These are phyloP conservation scores for Acrocephalus kingi DNA, from an alignment of 2,113 vertebrate species.

Conservation along the genomic window DNA sequence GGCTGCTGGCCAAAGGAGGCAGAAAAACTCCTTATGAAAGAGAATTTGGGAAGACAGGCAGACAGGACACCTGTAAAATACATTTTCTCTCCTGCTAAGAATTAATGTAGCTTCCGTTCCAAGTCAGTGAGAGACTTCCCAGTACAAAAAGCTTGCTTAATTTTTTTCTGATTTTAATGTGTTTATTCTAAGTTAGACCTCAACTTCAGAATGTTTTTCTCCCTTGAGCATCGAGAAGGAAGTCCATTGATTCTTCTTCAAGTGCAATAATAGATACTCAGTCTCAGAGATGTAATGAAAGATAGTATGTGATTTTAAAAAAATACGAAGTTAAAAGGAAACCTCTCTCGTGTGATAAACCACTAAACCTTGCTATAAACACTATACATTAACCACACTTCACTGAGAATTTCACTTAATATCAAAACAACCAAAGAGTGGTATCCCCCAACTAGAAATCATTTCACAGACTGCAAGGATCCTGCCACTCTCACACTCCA, in stretches of 20 bases:
- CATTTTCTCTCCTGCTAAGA: not conserved
- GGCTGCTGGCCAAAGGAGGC: not conserved
- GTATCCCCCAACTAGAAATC: not conserved
- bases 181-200: not conserved
- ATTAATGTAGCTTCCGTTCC: not conserved
- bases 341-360: not conserved
- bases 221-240: not conserved
- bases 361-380: not conserved
- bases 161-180: not conserved
- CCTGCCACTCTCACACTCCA: not conserved
- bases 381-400: not conserved
- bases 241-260: not conserved
- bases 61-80: not conserved
- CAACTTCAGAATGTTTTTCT: not conserved
- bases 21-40: not conserved
- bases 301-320: not conserved
- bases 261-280: not conserved
- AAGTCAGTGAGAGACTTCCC: not conserved
- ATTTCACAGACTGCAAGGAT: not conserved
- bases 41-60: not conserved
- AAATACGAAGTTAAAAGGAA: not conserved
- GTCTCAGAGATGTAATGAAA: not conserved
- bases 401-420: not conserved
- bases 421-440: not conserved
- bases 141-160: not conserved